Evolutionary conservation across 2,113 vertebrate species (phyloP), one percentile per base, ranked within the genome.

Genomic region (Accipiter cooperii): DNA sequence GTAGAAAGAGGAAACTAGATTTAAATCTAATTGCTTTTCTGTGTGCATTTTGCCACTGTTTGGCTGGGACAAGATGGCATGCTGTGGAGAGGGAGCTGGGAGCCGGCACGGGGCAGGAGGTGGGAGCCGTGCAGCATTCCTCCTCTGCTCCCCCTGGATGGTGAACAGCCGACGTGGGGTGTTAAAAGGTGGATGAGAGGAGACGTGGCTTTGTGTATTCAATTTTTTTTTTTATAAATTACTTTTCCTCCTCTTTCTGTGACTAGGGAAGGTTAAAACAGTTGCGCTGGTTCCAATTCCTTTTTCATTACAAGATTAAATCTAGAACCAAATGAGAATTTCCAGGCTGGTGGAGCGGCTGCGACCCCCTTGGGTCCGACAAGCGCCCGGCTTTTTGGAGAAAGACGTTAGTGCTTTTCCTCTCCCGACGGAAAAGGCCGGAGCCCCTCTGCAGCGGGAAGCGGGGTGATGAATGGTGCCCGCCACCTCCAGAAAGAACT

Each of bases 21-120:
- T 96, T 89, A 82, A 96, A 78, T 96, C 95, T 96, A 84, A 93
- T 95, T 92, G 95, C 74, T 95, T 96, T 96, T 97, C 86, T 12
- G 12, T 18, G 3, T 51, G 92, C 49, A 69, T 93, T 78, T 92
- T 11, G 4, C 47, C 5, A 19, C 68, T 57, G 3, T 82, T 81
- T 87, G 91, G 49, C 81, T 91, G 85, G 73, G 70, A n/a, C 79
- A 3, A 2, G 7, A 38, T 22, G 82, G 77, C 38, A 2, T 0
- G 18, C 22, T 51, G 79, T 2, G 3, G 71, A 61, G 73, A 13
- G 64, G 79, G 73, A 80, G 84, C 87, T 5, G 20, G 36, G 84
- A 11, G 42, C 25, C 5, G 19, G 78, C 55, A 21, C 29, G 25
- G 69, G 74, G 79, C 49, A 40, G 60, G 46, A n/a, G 71, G 51